Evolutionary conservation across 2,113 vertebrate species (phyloP).

Genomic region (Rynchops niger): DNA sequence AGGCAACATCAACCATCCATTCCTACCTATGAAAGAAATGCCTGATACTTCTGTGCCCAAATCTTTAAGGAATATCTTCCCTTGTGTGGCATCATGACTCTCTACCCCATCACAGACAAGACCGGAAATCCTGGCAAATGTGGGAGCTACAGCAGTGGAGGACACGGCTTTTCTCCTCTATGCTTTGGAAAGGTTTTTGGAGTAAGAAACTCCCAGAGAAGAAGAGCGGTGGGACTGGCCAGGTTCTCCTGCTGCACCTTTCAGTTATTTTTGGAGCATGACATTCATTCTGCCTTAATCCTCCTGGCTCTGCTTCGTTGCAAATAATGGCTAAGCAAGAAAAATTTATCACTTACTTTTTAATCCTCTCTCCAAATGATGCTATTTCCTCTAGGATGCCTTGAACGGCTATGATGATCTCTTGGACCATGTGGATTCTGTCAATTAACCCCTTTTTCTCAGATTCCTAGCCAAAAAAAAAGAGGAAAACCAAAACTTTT

Average conservation of each 20-base stretch:
- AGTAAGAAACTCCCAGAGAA: background rate
- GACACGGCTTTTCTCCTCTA: background rate
- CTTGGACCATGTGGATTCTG: constrained; percentile 96
- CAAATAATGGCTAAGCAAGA: background rate
- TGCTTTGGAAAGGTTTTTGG: background rate
- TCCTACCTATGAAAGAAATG: background rate
- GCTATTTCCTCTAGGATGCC: constrained; percentile 88
- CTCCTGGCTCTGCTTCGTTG: background rate
- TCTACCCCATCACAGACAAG: background rate
- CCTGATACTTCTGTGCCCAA: background rate
- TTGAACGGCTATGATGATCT: constrained; percentile 91
- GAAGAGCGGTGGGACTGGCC: background rate
- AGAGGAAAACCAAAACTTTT: background rate
- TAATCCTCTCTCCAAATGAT: constrained; percentile 91
- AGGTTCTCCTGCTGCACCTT: background rate
- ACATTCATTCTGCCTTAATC: background rate
- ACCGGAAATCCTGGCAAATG: background rate
- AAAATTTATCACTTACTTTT: constrained; percentile 85
- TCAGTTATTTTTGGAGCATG: background rate
- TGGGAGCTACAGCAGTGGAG: background rate
- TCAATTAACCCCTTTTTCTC: constrained; percentile 93
- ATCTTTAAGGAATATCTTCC: background rate
- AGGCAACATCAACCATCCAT: background rate
- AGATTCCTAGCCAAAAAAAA: constrained; percentile 78
- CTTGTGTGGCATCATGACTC: background rate